Percentiles rank a stretch among this genome's conserved stretches.
Evolutionary conservation across 1,140 invertebrate species (phyloP).

Genomic region (Orchesella cincta): DNA sequence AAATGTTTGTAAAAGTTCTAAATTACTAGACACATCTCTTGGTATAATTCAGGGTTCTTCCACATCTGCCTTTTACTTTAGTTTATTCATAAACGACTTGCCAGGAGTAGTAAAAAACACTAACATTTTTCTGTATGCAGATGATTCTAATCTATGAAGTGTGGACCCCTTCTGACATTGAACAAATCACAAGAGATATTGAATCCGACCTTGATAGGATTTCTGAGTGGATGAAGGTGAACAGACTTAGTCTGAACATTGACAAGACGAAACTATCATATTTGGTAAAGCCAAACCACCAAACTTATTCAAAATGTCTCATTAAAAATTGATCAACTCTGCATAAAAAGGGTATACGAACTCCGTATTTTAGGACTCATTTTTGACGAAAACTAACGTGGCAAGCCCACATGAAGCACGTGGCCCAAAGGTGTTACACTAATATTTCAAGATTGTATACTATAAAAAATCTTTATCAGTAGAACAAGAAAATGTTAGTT

Average conservation of each 20-base stretch:
- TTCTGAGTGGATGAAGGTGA: background rate
- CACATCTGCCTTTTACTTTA: too few relatives aligned
- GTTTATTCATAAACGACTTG: too few relatives aligned
- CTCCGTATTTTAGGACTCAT: slow-evolving; percentile 10
- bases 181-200: background rate
- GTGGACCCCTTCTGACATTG: background rate
- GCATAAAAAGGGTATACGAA: background rate
- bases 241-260: background rate
- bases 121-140: too few relatives aligned
- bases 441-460: background rate
- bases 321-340: background rate
- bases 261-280: slow-evolving; percentile 19
- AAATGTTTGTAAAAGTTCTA: too few relatives aligned
- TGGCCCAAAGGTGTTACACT: background rate
- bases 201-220: background rate
- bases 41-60: too few relatives aligned
- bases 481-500: background rate
- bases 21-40: too few relatives aligned
- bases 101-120: too few relatives aligned
- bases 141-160: too few relatives aligned
- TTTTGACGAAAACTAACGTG: slow-evolving; percentile 10
- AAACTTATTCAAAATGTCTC: background rate
- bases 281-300: background rate
- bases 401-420: background rate
- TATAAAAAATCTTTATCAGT: background rate